These are phyloP conservation scores for Chrysopilus asiliformis DNA, from an alignment of 2,888 invertebrate species.

Conservation along the genomic window DNA sequence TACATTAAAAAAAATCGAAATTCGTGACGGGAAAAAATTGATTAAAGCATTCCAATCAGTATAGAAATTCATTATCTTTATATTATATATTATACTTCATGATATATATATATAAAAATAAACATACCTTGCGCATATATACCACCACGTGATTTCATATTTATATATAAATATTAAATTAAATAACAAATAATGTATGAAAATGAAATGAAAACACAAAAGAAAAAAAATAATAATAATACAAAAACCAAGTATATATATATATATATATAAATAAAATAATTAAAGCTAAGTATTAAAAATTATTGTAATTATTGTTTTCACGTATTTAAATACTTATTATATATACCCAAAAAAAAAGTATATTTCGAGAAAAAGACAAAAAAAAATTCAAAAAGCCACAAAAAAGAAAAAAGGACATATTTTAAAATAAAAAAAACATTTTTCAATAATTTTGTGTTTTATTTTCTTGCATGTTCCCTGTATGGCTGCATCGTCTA, in stretches of 20 bases:
- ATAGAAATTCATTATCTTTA: no score
- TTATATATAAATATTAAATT: conserved; percentile 6
- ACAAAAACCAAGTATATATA: conserved; percentile 3
- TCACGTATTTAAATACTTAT: conserved; percentile 12
- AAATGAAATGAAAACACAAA: conserved; percentile 4
- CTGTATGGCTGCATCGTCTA: no score
- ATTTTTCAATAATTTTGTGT: no score
- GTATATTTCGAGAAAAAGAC: conserved; percentile 9
- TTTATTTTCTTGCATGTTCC: no score
- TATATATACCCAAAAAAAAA: conserved; percentile 8
- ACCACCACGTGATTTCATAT: conserved; percentile 14
- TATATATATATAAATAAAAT: conserved; percentile 1
- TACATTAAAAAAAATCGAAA: no score
- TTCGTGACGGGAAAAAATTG: no score
- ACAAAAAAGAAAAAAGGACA: conserved; percentile 7
- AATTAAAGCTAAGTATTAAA: conserved; percentile 7
- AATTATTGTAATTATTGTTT: conserved; percentile 12
- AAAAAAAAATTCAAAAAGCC: conserved; percentile 4
- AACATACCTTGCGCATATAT: conserved; percentile 2
- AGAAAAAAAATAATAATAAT: conserved; percentile 2
- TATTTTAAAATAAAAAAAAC: conserved; percentile 9
- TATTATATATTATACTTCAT: no score
- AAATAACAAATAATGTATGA: background rate
- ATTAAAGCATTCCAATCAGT: no score
- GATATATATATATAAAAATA: background rate